These are phyloP conservation scores for Neodon shergylaensis DNA, from an alignment of 2,113 vertebrate genomes.

Conservation along the genomic window DNA sequence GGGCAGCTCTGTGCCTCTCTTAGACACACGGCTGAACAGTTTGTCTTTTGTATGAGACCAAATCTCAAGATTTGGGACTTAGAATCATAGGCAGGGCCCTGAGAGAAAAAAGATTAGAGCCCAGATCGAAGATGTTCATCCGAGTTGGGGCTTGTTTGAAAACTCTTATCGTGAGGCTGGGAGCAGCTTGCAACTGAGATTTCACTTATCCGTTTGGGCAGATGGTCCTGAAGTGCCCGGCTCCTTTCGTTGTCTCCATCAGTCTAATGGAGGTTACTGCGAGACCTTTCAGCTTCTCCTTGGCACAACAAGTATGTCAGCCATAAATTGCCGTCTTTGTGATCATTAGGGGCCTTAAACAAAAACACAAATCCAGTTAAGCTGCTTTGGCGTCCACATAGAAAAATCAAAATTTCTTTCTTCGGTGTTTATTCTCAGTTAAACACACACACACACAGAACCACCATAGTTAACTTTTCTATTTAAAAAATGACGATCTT, in stretches of 20 bases:
- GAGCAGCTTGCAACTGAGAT: constrained; percentile 92
- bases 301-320: constrained; percentile 92
- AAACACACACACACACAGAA: background rate
- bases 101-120: constrained; percentile 69
- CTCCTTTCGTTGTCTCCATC: constrained; percentile 90
- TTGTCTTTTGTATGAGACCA: constrained; percentile 53
- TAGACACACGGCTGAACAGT: constrained; percentile 55
- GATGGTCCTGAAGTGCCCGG: constrained; percentile 90
- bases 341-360: constrained; percentile 89
- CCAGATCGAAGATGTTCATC: constrained; percentile 52
- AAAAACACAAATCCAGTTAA: constrained; percentile 86
- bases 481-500: constrained; percentile 60
- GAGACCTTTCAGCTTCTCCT: constrained; percentile 91
- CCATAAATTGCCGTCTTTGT: constrained; percentile 91
- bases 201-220: constrained; percentile 93
- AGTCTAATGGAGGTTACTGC: constrained; percentile 92
- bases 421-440: constrained; percentile 65
- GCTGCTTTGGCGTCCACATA: constrained; percentile 82
- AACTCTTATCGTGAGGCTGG: constrained; percentile 87
- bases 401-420: constrained; percentile 81
- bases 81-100: background rate
- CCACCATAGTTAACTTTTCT: constrained; percentile 52
- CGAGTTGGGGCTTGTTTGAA: constrained; percentile 87
- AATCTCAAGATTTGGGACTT: constrained; percentile 66
- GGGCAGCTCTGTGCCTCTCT: constrained; percentile 63